Base-by-base conservation (phyloP, 2,113 vertebrate genomes). In the Dipodomys ordii region DNA sequence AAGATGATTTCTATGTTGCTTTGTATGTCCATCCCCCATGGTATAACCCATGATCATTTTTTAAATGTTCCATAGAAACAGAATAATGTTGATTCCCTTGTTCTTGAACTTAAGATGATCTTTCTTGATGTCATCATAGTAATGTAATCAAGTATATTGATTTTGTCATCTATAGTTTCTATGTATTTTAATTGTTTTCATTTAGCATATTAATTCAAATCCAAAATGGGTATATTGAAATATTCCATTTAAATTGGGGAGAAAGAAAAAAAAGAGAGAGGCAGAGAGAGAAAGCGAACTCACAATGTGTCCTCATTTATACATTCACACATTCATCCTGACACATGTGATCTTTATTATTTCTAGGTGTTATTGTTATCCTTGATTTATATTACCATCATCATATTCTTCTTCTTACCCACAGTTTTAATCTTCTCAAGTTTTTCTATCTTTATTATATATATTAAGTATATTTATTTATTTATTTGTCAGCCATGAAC, bases 91-190 rank as follows among this genome's bases (percentile, higher is more conserved):
- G 83, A 64, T 92, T 93, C 10, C 86, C 1, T n/a, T 53, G 60
- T 90, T 85, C 35, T 27, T 74, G 20, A 82, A 92, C 53, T 81
- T 64, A 84, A 76, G 3, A 10, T 28, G 30, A 27, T 39, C 6
- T 62, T 23, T n/a, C 18, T 32, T 10, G 44, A 35, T 44, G 44
- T 13, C 46, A 62, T 11, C 35, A 76, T 67, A 72, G 12, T 62
- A 90, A 79, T 57, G 2, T 60, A 95, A 87, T 81, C 49, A 94
- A 71, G 84, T 77, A 76, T 39, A n/a, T 3, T 64, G 46, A 68
- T 60, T 77, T 8, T 0, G 53, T 83, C 74, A 73, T 44, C 81
- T 3, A 90, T 27, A 80, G 15, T 7, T 22, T 79, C 22, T 57
- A 23, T 92, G 7, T 64, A 23, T 2, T 82, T 76, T 85, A n/a